These are phyloP conservation scores for Acleris holmiana DNA, from an alignment of 2,888 invertebrate species.

Conservation along the genomic window DNA sequence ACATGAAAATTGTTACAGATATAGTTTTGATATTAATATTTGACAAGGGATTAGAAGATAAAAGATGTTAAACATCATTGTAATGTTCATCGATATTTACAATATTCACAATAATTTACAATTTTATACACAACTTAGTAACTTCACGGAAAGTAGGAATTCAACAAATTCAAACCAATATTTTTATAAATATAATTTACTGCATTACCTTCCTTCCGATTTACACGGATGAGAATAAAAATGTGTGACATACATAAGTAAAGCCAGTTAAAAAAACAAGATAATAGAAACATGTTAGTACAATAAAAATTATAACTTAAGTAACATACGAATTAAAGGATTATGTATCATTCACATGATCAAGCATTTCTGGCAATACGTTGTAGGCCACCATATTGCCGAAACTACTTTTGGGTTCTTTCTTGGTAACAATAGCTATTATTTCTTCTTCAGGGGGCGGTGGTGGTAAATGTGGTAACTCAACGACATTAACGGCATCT, in stretches of 20 bases:
- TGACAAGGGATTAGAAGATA: slow-evolving; percentile 72
- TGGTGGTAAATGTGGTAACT: slow-evolving; percentile 75
- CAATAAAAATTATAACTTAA: neutral
- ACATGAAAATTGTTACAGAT: slow-evolving; percentile 76
- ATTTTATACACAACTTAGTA: slow-evolving; percentile 5
- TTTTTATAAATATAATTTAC: neutral
- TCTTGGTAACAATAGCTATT: slow-evolving; percentile 79
- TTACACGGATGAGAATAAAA: slow-evolving; percentile 37
- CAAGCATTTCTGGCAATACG: slow-evolving; percentile 79
- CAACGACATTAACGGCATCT: slow-evolving; percentile 55
- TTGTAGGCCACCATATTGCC: slow-evolving; percentile 83
- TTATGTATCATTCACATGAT: slow-evolving; percentile 68
- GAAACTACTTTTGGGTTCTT: slow-evolving; percentile 74
- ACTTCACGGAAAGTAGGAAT: neutral
- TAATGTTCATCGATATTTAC: slow-evolving; percentile 45
- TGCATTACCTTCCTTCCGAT: slow-evolving; percentile 31
- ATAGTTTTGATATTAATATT: slow-evolving; percentile 74
- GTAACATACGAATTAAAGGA: slow-evolving; percentile 10
- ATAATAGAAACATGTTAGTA: slow-evolving; percentile 17
- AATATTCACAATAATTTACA: slow-evolving; percentile 42
- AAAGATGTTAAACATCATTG: slow-evolving; percentile 77
- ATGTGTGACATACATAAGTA: slow-evolving; percentile 47
- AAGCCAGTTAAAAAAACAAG: slow-evolving; percentile 58
- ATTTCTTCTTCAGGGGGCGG: slow-evolving; percentile 79
- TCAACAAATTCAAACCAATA: neutral